phyloP scores from a whole-genome alignment of 2,113 vertebrate species.

The Oncorhynchus mykiss region DNA sequence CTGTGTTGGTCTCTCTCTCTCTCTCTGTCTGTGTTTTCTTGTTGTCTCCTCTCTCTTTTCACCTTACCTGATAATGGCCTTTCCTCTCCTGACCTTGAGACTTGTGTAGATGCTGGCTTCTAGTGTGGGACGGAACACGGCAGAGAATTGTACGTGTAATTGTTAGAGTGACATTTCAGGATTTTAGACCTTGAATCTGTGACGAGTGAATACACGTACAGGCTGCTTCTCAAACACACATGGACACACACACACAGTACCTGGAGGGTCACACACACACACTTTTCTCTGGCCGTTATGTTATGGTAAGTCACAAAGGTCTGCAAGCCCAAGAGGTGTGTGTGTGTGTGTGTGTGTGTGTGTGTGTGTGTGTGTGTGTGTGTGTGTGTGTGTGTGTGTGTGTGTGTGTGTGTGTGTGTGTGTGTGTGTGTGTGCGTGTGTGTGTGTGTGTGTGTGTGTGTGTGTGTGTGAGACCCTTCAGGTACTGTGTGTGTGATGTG shows the following conservation, averaged over 20 bases:
- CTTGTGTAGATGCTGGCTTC: background rate
- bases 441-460: background rate
- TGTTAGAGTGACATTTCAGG: background rate
- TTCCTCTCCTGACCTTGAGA: background rate
- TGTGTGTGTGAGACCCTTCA: constrained; percentile 1
- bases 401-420: background rate
- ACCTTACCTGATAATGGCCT: background rate
- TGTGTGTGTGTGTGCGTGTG: background rate
- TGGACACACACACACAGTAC: background rate
- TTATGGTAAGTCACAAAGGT: background rate
- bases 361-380: background rate
- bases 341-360: background rate
- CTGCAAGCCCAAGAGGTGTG: background rate
- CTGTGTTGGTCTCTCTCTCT: background rate
- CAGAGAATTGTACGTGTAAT: background rate
- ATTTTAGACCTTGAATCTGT: too few relatives aligned
- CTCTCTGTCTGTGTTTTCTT: background rate
- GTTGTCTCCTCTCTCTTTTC: background rate
- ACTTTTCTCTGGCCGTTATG: background rate
- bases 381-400: background rate
- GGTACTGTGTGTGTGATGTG: background rate
- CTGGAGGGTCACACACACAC: background rate
- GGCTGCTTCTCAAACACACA: background rate
- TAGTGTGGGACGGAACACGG: background rate
- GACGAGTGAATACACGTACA: background rate